phyloP scores from a whole-genome alignment of 2,113 vertebrate genomes.

The Enhydra lutris region DNA sequence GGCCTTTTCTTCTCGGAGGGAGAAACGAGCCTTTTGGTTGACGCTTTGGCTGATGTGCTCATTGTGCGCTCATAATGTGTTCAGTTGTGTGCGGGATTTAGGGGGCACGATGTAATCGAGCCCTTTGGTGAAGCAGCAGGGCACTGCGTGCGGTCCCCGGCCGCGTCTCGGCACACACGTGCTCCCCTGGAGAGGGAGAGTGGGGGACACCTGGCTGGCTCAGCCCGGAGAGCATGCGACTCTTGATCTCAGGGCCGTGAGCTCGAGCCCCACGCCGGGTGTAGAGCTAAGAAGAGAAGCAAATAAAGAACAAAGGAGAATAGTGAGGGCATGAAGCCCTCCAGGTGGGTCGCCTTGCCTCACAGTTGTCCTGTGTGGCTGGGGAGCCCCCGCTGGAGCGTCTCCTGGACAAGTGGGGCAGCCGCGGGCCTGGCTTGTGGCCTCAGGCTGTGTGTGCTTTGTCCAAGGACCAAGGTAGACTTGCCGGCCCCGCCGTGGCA shows the following conservation, averaged over 20 bases:
- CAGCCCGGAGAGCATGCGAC: neutral
- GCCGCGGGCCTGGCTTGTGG: too few species aligned
- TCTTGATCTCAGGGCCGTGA: neutral
- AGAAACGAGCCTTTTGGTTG: neutral
- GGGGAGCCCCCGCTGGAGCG: neutral
- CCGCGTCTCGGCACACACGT: fast-evolving
- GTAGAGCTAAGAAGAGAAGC: neutral
- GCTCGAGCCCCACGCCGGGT: neutral
- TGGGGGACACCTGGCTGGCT: neutral
- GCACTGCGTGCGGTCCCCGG: fast-evolving
- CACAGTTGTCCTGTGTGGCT: neutral
- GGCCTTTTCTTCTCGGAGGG: neutral
- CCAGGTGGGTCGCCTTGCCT: too few species aligned
- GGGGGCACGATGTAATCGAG: fast-evolving
- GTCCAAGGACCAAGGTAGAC: neutral
- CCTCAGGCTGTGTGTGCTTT: neutral
- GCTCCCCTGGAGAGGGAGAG: neutral
- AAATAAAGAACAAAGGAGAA: neutral
- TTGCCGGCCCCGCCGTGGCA: neutral
- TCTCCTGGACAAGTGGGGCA: neutral
- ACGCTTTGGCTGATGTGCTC: neutral
- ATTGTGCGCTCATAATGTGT: too few species aligned
- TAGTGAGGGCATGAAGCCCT: fast-evolving
- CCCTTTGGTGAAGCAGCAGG: neutral
- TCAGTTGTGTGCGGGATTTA: neutral